A percentile compares a stretch with the other conserved stretches of the same genome.
These are phyloP conservation scores for Petaurus breviceps DNA, from an alignment of 2,113 vertebrate species.

Conservation along the genomic window DNA sequence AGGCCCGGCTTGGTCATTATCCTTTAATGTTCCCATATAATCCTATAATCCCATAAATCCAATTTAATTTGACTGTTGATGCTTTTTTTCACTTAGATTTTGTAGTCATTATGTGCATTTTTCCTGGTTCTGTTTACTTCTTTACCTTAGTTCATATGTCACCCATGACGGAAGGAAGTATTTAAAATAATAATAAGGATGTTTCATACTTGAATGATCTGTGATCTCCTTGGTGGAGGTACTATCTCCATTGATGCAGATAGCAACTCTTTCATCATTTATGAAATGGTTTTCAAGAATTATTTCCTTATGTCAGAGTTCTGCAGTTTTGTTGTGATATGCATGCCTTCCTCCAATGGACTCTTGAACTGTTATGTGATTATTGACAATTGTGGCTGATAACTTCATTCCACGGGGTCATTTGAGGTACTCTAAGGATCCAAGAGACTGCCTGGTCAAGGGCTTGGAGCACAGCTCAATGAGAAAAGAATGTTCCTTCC, in stretches of 20 bases:
- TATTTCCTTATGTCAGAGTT: background rate
- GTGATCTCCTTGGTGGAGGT: too few relatives aligned
- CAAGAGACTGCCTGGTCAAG: background rate
- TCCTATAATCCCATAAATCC: too few relatives aligned
- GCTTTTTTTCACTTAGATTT: background rate
- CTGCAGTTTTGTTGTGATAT: background rate
- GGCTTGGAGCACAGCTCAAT: too few relatives aligned
- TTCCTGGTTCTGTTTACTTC: background rate
- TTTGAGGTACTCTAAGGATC: background rate
- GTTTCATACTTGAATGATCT: background rate
- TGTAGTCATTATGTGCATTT: background rate
- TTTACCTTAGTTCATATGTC: background rate
- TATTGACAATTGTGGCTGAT: background rate
- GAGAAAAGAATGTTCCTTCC: background rate
- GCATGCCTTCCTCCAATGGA: background rate
- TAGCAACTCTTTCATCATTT: background rate
- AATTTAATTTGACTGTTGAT: background rate
- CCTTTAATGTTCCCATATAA: too few relatives aligned
- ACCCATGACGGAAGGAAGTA: background rate
- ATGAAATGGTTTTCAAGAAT: background rate
- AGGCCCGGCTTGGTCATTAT: background rate
- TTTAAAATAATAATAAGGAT: background rate
- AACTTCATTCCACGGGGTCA: background rate
- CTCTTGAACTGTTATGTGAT: background rate
- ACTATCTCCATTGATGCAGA: background rate